A percentile compares a stretch with the other conserved stretches of the same genome.
Evolutionary conservation across 2,797 vertebrate species (phyloP).

Genomic region (Remorina albescens): DNA sequence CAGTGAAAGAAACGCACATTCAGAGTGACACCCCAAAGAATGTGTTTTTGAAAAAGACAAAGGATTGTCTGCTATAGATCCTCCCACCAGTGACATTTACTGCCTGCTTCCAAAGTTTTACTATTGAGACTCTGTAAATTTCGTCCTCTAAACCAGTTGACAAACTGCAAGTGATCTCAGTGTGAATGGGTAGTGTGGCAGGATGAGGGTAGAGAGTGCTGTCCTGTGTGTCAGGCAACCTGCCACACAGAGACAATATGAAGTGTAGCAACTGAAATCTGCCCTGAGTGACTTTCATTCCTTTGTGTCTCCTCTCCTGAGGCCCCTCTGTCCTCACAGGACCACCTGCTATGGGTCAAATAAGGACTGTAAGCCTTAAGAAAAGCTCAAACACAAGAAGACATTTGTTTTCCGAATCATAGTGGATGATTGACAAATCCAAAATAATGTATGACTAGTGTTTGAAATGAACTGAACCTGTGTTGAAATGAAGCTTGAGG

Average conservation of each 20-base stretch:
- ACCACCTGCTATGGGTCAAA: not conserved
- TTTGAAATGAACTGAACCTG: constrained; percentile 27
- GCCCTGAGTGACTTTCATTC: constrained; percentile 11
- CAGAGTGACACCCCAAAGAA: constrained; percentile 11
- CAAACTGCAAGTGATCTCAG: constrained; percentile 36
- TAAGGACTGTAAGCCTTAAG: constrained; percentile 20
- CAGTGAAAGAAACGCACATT: not conserved
- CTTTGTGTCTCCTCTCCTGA: constrained; percentile 9
- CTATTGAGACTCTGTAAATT: not conserved
- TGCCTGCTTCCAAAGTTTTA: constrained; percentile 8
- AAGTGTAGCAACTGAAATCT: constrained; percentile 16
- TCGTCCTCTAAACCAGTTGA: constrained; percentile 21
- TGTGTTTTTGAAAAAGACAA: not conserved
- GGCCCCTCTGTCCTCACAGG: constrained; percentile 3
- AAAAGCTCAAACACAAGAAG: constrained; percentile 1
- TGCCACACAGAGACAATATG: constrained; percentile 22
- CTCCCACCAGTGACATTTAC: constrained; percentile 25
- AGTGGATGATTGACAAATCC: constrained; percentile 17
- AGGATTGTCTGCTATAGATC: constrained; percentile 22
- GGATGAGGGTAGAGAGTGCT: constrained; percentile 33
- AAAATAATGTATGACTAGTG: constrained; percentile 25
- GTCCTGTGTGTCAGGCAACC: constrained; percentile 28
- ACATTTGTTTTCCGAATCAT: not conserved
- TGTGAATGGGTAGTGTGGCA: not conserved
- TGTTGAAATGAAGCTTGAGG: constrained; percentile 26